A percentile compares a stretch with the other conserved stretches of the same genome.
Evolutionary conservation across 2,888 invertebrate genomes (phyloP).

Genomic region (Stenotaenia linearis): DNA sequence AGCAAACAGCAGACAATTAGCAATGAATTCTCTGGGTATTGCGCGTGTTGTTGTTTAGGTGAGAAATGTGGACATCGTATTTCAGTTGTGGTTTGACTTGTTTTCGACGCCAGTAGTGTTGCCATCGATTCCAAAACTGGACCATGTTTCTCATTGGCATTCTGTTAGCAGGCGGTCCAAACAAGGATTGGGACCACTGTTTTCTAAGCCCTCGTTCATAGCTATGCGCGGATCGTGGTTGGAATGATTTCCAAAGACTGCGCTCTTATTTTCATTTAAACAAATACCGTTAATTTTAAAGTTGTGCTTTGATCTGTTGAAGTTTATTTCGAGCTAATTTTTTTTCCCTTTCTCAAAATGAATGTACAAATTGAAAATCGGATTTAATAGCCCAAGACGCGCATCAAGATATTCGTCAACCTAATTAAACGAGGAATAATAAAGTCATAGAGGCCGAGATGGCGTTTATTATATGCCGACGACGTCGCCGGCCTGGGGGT

Average conservation of each 20-base stretch:
- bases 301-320: background rate
- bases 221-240: background rate
- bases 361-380: background rate
- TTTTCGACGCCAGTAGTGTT: background rate
- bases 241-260: background rate
- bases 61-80: background rate
- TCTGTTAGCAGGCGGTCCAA: background rate
- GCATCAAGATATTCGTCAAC: background rate
- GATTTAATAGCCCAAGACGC: background rate
- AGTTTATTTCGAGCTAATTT: background rate
- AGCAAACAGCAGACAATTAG: background rate
- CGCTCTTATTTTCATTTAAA: background rate
- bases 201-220: constrained; percentile 9
- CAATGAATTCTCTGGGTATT: constrained; percentile 15
- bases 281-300: background rate
- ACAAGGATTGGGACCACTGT: constrained; percentile 5
- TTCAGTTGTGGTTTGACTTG: constrained; percentile 12
- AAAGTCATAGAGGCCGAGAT: constrained; percentile 19
- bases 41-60: constrained; percentile 13
- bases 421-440: constrained; percentile 15
- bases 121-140: background rate
- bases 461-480: constrained; percentile 11
- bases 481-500: constrained; percentile 4
- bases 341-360: background rate
- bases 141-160: background rate